phyloP scores from a whole-genome alignment of 35 echinoderm and acorn worm species.

The Apostichopus californicus region DNA sequence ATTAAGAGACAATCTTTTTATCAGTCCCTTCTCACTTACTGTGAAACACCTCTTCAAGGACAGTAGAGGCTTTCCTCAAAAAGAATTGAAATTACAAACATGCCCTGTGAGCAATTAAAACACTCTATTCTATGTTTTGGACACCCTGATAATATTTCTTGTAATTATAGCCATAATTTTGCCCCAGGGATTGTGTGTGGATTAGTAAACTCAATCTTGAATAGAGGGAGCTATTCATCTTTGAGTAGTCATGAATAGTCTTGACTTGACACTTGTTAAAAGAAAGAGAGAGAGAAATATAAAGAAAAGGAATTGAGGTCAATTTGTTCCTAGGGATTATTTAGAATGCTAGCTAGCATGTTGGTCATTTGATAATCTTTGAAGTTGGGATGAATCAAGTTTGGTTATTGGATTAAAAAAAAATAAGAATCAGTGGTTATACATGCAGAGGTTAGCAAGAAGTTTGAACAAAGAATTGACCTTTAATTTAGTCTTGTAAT shows the following conservation, averaged over 20 bases:
- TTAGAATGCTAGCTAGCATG: neutral
- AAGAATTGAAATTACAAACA: constrained; percentile 41
- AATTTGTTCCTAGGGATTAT: too few species aligned
- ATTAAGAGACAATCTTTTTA: neutral
- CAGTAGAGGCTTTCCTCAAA: neutral
- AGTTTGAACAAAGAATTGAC: too few species aligned
- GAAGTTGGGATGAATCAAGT: neutral
- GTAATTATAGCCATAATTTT: constrained; percentile 41
- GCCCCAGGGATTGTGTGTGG: neutral
- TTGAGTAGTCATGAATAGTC: neutral
- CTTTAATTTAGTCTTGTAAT: too few species aligned
- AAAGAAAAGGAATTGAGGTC: too few species aligned
- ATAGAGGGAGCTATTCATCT: constrained; percentile 13
- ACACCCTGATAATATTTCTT: constrained; percentile 27
- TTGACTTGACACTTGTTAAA: too few species aligned
- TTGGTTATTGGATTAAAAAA: neutral
- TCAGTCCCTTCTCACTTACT: neutral
- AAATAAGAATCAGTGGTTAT: neutral
- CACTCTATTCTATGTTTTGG: constrained; percentile 22
- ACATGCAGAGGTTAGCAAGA: too few species aligned
- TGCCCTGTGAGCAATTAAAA: constrained; percentile 49
- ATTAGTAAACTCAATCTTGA: neutral
- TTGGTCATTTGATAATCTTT: neutral
- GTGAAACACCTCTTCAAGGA: constrained; percentile 2
- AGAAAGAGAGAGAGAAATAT: too few species aligned